A percentile compares a stretch with the other conserved stretches of the same genome.
Conservation (phyloP, 2,113 vertebrate species). For the Eublepharis macularius region DNA sequence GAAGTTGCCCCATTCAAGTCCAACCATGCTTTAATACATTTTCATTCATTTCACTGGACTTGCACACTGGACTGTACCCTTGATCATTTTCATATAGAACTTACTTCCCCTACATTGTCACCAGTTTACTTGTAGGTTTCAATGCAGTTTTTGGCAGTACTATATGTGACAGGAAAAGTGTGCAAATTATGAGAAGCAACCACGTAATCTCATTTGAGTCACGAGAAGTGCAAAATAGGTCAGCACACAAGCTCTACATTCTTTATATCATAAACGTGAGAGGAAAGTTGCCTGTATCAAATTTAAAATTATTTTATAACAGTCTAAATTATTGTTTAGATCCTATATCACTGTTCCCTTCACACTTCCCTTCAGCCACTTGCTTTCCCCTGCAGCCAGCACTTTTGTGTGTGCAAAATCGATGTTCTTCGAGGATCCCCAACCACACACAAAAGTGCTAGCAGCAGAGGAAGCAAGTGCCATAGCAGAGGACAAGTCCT, state of each 20-base stretch:
- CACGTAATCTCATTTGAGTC: slow-evolving; percentile 45
- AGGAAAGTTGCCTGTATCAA: slow-evolving; percentile 1
- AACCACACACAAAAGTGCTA: too few species aligned
- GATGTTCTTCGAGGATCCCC: too few species aligned
- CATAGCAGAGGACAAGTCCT: too few species aligned
- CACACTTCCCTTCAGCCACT: too few species aligned
- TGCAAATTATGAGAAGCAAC: slow-evolving; percentile 60
- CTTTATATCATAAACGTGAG: slow-evolving; percentile 14
- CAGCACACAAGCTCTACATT: slow-evolving; percentile 47
- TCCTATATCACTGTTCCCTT: too few species aligned
- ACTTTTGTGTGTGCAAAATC: too few species aligned
- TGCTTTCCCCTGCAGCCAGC: too few species aligned
- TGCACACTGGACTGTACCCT: not conserved
- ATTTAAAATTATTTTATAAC: slow-evolving; percentile 19
- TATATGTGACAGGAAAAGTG: slow-evolving; percentile 50
- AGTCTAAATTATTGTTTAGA: slow-evolving; percentile 25
- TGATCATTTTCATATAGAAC: slow-evolving; percentile 44
- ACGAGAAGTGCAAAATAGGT: slow-evolving; percentile 48
- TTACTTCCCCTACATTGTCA: not conserved
- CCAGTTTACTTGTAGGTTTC: slow-evolving; percentile 48
- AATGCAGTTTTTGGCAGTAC: slow-evolving; percentile 55
- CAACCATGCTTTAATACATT: not conserved
- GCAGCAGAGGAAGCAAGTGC: too few species aligned
- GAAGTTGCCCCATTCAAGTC: not conserved
- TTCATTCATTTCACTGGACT: not conserved